These are phyloP conservation scores for Oreochromis aureus DNA, from an alignment of 2,113 vertebrate genomes.

Conservation along the genomic window DNA sequence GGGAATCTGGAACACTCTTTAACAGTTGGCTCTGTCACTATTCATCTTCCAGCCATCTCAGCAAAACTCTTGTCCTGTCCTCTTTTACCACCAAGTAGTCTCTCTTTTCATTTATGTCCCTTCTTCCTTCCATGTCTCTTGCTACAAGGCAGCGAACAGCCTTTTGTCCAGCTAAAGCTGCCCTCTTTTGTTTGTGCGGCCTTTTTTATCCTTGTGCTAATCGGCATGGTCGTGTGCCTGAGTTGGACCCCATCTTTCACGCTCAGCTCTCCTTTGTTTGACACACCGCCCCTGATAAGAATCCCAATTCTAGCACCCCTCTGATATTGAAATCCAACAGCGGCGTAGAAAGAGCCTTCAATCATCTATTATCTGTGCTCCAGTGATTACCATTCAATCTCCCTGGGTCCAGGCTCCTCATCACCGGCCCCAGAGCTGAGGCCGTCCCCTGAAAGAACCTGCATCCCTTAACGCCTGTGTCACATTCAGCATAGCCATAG, in stretches of 20 bases:
- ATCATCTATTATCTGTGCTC: conserved; percentile 76
- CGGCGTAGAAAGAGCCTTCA: conserved; percentile 73
- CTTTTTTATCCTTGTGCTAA: conserved; percentile 74
- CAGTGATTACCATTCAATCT: conserved; percentile 77
- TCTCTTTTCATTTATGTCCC: conserved; percentile 38
- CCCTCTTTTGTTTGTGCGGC: conserved; percentile 66
- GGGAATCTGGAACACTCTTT: conserved; percentile 37
- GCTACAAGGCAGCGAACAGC: conserved; percentile 61
- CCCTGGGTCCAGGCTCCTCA: conserved; percentile 60
- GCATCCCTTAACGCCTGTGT: conserved; percentile 49
- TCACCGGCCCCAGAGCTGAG: conserved; percentile 60
- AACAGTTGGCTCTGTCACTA: conserved; percentile 39
- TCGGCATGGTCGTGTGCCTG: conserved; percentile 72
- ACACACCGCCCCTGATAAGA: conserved; percentile 75
- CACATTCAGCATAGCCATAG: conserved; percentile 69
- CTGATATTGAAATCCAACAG: conserved; percentile 78
- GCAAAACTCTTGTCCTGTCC: conserved; percentile 54
- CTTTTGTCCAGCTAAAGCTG: conserved; percentile 67
- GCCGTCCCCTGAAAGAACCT: conserved; percentile 63
- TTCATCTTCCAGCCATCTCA: conserved; percentile 46
- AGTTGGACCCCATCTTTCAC: conserved; percentile 75
- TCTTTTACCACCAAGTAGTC: conserved; percentile 44
- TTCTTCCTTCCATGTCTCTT: conserved; percentile 60
- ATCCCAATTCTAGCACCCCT: conserved; percentile 75
- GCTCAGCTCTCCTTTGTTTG: conserved; percentile 72